Percentiles rank a stretch among this genome's conserved stretches.
phyloP scores from a whole-genome alignment of 2,113 vertebrate genomes.

The Maccullochella peelii region DNA sequence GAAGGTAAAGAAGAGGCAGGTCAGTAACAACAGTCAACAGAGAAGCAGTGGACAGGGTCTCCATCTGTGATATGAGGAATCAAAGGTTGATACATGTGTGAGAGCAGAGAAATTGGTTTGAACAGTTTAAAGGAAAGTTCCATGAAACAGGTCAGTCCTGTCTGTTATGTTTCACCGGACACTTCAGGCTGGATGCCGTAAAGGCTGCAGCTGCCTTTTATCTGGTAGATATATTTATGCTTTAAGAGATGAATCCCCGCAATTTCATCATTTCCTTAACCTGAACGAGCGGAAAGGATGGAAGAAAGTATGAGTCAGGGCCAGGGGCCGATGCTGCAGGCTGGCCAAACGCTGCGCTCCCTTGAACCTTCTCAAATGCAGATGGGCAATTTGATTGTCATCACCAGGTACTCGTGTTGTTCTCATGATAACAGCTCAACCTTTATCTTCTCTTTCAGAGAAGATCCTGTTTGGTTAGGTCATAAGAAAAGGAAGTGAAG shows the following conservation, averaged over 20 bases:
- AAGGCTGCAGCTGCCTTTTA: conserved; percentile 22
- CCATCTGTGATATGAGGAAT: conserved; percentile 7
- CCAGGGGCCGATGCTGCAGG: conserved; percentile 9
- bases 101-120: conserved; percentile 16
- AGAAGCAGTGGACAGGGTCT: background rate
- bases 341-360: conserved; percentile 16
- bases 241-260: conserved; percentile 19
- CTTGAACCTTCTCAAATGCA: conserved; percentile 40
- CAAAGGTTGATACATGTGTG: conserved; percentile 1
- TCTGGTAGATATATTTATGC: conserved; percentile 3
- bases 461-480: conserved; percentile 3
- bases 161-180: conserved; percentile 34
- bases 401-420: conserved; percentile 29
- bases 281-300: background rate
- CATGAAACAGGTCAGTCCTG: background rate
- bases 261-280: conserved; percentile 19
- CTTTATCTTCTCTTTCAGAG: conserved; percentile 18
- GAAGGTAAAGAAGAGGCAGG: background rate
- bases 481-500: conserved; percentile 1
- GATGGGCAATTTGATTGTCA: conserved; percentile 48
- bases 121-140: conserved; percentile 20
- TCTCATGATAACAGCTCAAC: conserved; percentile 47
- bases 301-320: background rate
- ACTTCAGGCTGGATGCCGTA: conserved; percentile 5
- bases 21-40: conserved; percentile 8